Conservation (phyloP, 2,888 invertebrate species). For the Leptopterna dolabrata region DNA sequence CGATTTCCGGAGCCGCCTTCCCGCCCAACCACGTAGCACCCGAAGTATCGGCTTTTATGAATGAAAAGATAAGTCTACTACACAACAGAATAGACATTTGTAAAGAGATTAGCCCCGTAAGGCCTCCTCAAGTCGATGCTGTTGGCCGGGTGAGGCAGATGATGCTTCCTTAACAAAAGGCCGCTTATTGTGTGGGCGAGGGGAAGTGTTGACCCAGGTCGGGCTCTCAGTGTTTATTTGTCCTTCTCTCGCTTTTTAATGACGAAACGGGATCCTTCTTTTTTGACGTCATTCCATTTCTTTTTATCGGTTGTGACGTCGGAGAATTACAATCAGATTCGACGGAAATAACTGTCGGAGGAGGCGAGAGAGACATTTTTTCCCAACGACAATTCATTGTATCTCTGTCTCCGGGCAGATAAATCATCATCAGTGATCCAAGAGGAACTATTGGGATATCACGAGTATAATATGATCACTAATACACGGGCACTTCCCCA, state of each 20-base stretch:
- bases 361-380: background rate
- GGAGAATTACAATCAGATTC: background rate
- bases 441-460: too few relatives aligned
- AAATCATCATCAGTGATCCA: too few relatives aligned
- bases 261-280: background rate
- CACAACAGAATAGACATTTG: slow-evolving; percentile 10
- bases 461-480: too few relatives aligned
- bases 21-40: background rate
- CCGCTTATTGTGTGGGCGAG: background rate
- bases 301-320: background rate
- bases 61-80: background rate
- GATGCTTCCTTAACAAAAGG: slow-evolving; percentile 3
- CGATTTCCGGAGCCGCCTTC: background rate
- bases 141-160: background rate
- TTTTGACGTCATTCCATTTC: slow-evolving; percentile 3
- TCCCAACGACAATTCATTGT: background rate
- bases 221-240: background rate
- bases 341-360: background rate
- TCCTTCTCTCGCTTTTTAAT: background rate
- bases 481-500: too few relatives aligned
- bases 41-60: background rate
- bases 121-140: background rate
- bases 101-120: slow-evolving; percentile 40
- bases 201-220: background rate
- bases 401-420: too few relatives aligned